Evolutionary conservation across 2,797 vertebrate genomes (phyloP).

Genomic region (Odontamblyopus lacepedii): DNA sequence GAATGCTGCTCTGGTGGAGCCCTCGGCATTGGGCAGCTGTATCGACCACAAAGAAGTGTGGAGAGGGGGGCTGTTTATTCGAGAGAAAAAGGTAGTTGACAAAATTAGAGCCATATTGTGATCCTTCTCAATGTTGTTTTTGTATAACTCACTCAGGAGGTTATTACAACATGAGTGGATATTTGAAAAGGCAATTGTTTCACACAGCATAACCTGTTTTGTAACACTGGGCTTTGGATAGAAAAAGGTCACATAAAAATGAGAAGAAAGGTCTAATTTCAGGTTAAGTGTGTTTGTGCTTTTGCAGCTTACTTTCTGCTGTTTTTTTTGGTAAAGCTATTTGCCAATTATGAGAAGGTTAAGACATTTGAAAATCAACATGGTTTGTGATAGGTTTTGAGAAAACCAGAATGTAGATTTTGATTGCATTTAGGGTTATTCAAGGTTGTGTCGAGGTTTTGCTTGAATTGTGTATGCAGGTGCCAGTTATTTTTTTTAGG

Average conservation of each 20-base stretch:
- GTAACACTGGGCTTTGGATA: conserved; percentile 9
- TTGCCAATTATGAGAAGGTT: conserved; percentile 13
- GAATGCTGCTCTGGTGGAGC: conserved; percentile 45
- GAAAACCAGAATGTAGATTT: not conserved
- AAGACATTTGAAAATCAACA: conserved; percentile 15
- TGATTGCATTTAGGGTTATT: not conserved
- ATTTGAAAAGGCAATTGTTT: conserved; percentile 16
- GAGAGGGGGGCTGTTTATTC: conserved; percentile 66
- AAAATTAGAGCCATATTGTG: not conserved
- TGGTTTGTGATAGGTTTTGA: conserved; percentile 3
- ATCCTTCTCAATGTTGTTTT: not conserved
- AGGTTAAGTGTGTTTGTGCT: not conserved
- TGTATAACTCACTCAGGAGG: conserved; percentile 5
- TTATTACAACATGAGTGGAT: not conserved
- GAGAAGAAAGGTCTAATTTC: conserved; percentile 11
- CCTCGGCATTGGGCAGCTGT: conserved; percentile 39
- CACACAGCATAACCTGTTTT: conserved; percentile 10
- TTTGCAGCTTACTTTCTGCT: not conserved
- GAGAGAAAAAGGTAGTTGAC: conserved; percentile 68
- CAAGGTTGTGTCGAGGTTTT: not conserved
- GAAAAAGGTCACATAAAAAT: conserved; percentile 8
- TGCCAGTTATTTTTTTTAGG: conserved; percentile 8
- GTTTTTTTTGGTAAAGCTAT: not conserved
- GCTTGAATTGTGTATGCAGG: not conserved
- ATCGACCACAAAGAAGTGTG: conserved; percentile 57